A percentile compares a stretch with the other conserved stretches of the same genome.
Evolutionary conservation across 2,888 invertebrate species (phyloP).

Genomic region (Caenorhabditis wallacei): DNA sequence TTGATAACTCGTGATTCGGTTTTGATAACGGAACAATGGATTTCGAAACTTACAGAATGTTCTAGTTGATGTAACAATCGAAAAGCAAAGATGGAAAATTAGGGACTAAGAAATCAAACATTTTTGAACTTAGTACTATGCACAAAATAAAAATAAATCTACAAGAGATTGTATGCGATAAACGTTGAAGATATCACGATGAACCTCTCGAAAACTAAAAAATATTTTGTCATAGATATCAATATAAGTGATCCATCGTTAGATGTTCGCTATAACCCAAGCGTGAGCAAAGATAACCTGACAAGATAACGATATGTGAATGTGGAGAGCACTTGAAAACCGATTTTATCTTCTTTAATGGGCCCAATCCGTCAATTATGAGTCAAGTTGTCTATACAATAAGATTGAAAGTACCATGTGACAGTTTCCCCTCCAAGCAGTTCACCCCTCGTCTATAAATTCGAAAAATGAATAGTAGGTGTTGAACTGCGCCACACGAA

Average conservation of each 20-base stretch:
- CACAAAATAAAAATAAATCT: too few species aligned
- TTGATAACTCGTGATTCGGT: constrained; percentile 27
- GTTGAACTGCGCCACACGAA: constrained; percentile 32
- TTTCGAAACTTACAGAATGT: constrained; percentile 20
- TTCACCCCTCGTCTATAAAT: neutral
- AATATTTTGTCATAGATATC: too few species aligned
- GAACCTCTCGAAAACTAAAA: too few species aligned
- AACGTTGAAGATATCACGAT: too few species aligned
- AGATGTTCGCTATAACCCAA: neutral
- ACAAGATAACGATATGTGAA: neutral
- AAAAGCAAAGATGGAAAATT: neutral
- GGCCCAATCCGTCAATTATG: constrained; percentile 17
- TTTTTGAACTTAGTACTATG: neutral
- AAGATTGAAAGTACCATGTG: neutral
- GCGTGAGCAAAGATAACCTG: neutral
- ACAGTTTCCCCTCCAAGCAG: neutral
- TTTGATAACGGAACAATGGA: constrained; percentile 26
- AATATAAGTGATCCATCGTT: neutral
- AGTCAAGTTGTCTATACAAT: constrained; percentile 6
- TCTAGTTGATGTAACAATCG: constrained; percentile 4
- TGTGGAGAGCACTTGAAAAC: neutral
- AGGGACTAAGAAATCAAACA: neutral
- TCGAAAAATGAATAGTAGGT: constrained; percentile 14
- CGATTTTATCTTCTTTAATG: constrained; percentile 1
- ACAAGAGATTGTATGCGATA: too few species aligned